Conservation (phyloP, 2,113 vertebrate species). For the Rallus limicola region DNA sequence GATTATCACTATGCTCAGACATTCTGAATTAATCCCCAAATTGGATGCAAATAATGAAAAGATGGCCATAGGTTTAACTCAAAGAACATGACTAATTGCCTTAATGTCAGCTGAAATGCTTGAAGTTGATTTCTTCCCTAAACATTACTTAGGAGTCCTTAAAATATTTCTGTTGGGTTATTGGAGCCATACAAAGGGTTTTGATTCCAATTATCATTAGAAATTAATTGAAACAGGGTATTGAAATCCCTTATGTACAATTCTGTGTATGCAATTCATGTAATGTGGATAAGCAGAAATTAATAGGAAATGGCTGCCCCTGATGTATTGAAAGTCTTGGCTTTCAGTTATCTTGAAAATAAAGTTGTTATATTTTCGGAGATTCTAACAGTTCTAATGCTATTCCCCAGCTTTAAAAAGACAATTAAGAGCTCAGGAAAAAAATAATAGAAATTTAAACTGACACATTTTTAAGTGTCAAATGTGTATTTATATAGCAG, state of each 20-base stretch:
- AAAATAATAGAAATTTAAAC: background rate
- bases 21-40: background rate
- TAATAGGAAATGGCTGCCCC: background rate
- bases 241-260: conserved; percentile 14
- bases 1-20: background rate
- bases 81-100: background rate
- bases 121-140: background rate
- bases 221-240: conserved; percentile 56
- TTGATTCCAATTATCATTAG: conserved; percentile 42
- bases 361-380: background rate
- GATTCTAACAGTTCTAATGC: background rate
- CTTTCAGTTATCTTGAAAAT: background rate
- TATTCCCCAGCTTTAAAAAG: background rate
- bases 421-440: background rate
- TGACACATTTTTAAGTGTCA: background rate
- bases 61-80: background rate
- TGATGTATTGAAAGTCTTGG: background rate
- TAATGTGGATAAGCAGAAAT: conserved; percentile 22
- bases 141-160: background rate
- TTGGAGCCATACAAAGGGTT: background rate
- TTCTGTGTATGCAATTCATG: background rate
- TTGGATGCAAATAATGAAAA: background rate
- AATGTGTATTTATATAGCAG: background rate
- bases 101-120: background rate
- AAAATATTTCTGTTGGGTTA: background rate